These are phyloP conservation scores for Anabacerthia variegaticeps DNA, from an alignment of 2,797 vertebrate species.

Conservation along the genomic window DNA sequence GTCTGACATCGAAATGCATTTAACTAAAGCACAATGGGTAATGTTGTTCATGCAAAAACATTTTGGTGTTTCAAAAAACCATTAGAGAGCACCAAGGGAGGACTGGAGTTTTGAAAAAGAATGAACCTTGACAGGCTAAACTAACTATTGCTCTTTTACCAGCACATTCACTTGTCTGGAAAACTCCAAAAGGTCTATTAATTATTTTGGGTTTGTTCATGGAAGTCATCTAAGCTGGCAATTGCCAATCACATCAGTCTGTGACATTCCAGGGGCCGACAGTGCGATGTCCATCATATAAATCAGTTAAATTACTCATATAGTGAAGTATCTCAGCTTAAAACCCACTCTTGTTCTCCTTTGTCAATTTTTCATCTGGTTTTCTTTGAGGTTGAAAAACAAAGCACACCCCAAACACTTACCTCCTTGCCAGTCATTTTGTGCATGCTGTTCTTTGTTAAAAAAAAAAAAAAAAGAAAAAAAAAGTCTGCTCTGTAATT, in stretches of 20 bases:
- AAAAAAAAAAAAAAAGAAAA: not conserved
- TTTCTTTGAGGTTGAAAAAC: conserved; percentile 52
- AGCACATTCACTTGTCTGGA: conserved; percentile 32
- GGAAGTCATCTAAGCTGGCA: conserved; percentile 35
- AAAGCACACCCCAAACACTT: conserved; percentile 51
- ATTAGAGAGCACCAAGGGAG: conserved; percentile 75
- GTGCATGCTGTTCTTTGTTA: conserved; percentile 19
- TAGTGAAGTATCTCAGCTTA: not conserved
- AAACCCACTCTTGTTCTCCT: not conserved
- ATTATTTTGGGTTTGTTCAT: conserved; percentile 61
- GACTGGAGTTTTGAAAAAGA: conserved; percentile 66
- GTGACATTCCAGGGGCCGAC: conserved; percentile 28
- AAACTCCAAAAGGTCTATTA: conserved; percentile 67
- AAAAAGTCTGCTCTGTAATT: conserved; percentile 60
- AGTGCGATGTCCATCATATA: conserved; percentile 20
- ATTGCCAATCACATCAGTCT: conserved; percentile 28
- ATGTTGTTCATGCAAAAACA: conserved; percentile 70
- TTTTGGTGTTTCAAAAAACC: conserved; percentile 74
- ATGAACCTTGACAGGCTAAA: conserved; percentile 74
- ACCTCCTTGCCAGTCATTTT: conserved; percentile 51
- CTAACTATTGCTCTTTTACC: conserved; percentile 53
- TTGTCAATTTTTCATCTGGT: conserved; percentile 53
- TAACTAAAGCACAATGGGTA: conserved; percentile 66
- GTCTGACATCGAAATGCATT: conserved; percentile 73
- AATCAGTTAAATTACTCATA: conserved; percentile 58